Percentiles rank a stretch among this genome's conserved stretches.
Conservation (phyloP, 2,888 invertebrate genomes). For the Poecilobothrus nobilitatus region DNA sequence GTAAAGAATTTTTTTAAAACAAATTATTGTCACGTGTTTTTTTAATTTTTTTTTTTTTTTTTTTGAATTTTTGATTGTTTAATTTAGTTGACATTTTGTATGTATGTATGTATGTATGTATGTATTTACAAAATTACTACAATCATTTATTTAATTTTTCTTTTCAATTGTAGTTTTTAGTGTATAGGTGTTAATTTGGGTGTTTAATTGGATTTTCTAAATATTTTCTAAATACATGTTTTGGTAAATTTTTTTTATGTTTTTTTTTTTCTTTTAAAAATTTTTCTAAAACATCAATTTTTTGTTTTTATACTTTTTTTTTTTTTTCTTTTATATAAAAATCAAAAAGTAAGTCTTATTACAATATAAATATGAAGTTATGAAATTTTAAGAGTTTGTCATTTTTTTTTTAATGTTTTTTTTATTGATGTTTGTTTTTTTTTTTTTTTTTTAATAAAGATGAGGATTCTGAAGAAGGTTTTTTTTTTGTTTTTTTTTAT, state of each 20-base stretch:
- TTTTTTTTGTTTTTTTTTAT: no score
- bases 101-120: not conserved
- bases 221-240: slow-evolving; percentile 5
- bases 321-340: not conserved
- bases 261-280: not conserved
- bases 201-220: no score
- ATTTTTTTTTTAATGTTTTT: no score
- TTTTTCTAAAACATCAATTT: slow-evolving; percentile 3
- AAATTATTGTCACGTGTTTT: no score
- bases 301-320: not conserved
- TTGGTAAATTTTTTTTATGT: not conserved
- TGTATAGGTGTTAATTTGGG: not conserved
- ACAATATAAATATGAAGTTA: not conserved
- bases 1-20: no score
- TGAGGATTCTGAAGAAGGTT: not conserved
- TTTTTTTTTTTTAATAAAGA: not conserved
- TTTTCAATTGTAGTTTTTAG: not conserved
- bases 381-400: not conserved
- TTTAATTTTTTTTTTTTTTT: no score
- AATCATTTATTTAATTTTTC: not conserved
- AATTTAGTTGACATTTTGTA: not conserved
- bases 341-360: not conserved
- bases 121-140: not conserved
- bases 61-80: not conserved
- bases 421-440: no score